Conservation (phyloP, 2,113 vertebrate genomes). For the pig (Sus scrofa) region T2T-Sscrofa CM000816.6:109009001-109009500, state of each 20-base stretch:
- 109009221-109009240: not conserved
- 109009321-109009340: not conserved
- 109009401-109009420: not conserved
- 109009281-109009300: not conserved
- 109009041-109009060: not conserved
- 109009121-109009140: not conserved
- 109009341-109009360: not conserved
- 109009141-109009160: not conserved
- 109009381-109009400: not conserved
- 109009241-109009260: not conserved
- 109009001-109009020: not conserved
- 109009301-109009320: too few species aligned
- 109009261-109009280: not conserved
- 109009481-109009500: conserved; percentile 3
- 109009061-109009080: not conserved
- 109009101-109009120: not conserved
- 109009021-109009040: conserved; percentile 5
- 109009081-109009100: not conserved
- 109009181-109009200: not conserved
- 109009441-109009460: not conserved
- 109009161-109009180: not conserved
- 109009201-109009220: not conserved
- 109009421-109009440: not conserved
- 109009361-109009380: not conserved
- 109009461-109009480: not conserved